Percentiles rank a stretch among this genome's conserved stretches.
Conservation (phyloP, 2,797 vertebrate species). For the Sebastolobus altivelis region DNA sequence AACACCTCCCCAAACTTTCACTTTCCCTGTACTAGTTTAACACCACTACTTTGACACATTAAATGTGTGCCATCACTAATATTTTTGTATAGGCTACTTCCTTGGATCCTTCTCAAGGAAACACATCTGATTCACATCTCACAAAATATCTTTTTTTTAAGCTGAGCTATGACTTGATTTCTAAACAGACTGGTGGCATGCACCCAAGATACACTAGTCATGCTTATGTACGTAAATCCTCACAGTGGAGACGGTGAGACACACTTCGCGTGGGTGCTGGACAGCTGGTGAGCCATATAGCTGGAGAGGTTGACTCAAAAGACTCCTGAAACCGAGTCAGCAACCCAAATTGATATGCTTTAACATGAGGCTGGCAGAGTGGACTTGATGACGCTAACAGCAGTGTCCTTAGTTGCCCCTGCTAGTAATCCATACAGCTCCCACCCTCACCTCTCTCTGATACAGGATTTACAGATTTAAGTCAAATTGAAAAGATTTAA, state of each 20-base stretch:
- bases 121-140: not conserved
- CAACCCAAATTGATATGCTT: not conserved
- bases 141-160: not conserved
- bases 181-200: not conserved
- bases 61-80: not conserved
- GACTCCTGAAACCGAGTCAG: not conserved
- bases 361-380: not conserved
- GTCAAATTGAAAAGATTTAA: not conserved
- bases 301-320: not conserved
- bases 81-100: not conserved
- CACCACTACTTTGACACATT: not conserved
- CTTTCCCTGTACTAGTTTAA: not conserved
- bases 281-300: conserved; percentile 5
- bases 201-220: conserved; percentile 1
- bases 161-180: not conserved
- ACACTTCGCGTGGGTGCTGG: conserved; percentile 12
- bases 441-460: not conserved
- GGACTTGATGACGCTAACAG: not conserved
- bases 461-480: not conserved
- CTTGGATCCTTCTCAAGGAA: not conserved
- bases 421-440: not conserved
- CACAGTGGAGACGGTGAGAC: not conserved
- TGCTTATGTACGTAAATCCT: not conserved
- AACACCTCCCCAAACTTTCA: not conserved
- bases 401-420: not conserved